These are phyloP conservation scores for Hydrolagus affinis DNA, from an alignment of 2,113 vertebrate genomes.

Conservation along the genomic window DNA sequence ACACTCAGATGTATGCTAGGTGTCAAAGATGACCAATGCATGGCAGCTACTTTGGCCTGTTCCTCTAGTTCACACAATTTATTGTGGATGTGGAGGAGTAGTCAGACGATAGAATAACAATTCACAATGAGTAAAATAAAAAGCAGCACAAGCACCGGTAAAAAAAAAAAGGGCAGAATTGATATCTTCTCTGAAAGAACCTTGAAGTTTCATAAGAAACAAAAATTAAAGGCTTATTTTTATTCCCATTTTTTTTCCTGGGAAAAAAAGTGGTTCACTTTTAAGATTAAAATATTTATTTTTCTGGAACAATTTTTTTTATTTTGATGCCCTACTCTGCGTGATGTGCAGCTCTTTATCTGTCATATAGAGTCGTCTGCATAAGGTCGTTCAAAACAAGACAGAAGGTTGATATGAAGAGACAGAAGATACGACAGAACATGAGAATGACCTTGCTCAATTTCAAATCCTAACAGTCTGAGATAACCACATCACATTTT, in stretches of 20 bases:
- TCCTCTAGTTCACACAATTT: conserved; percentile 32
- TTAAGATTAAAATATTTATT: conserved; percentile 5
- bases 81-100: conserved; percentile 9
- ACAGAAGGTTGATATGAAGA: conserved; percentile 24
- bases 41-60: conserved; percentile 29
- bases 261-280: conserved; percentile 24
- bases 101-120: not conserved
- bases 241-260: too few relatives aligned
- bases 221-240: conserved; percentile 14
- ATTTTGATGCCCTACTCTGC: too few relatives aligned
- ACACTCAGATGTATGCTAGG: not conserved
- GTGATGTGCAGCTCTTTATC: not conserved
- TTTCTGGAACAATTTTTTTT: not conserved
- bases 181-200: conserved; percentile 14
- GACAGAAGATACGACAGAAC: not conserved
- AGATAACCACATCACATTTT: not conserved
- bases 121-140: conserved; percentile 8
- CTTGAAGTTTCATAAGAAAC: conserved; percentile 27
- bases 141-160: not conserved
- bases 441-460: not conserved
- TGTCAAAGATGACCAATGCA: conserved; percentile 23
- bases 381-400: conserved; percentile 19
- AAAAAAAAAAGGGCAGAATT: not conserved
- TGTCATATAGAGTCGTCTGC: conserved; percentile 4
- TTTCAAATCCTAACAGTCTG: conserved; percentile 10